Evolutionary conservation across 1,140 invertebrate species (phyloP), one percentile per base, ranked within the genome.

Genomic region (Penaeus vannamei): DNA sequence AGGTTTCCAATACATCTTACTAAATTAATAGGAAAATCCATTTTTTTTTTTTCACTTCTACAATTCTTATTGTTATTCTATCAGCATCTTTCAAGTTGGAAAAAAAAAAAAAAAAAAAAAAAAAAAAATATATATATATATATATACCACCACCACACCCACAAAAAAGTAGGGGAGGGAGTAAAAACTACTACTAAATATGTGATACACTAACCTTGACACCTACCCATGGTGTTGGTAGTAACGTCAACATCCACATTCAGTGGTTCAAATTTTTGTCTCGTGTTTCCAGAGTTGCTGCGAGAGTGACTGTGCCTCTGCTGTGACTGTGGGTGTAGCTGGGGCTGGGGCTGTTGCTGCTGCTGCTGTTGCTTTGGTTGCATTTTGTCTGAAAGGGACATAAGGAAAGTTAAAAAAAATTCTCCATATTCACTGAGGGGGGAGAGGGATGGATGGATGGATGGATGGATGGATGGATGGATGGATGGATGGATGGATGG

Each of bases 171-270:
- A 20, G 60, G 60, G 61, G 66, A 69, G n/a, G 83, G 83, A 36
- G 36, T 42, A 42, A 42, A 42, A 4, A 69, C 36, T 85, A 64
- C 2, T 69, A 64, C 26, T 85, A 64, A 10, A 64, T 69, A 26
- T 60, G 14, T 7, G 66, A 53, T 46, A 85, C 23, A 42, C 83
- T n/a, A 42, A 26, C 23, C 79, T 59, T 81, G 5, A 66, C 61
- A 23, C 85, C 80, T 87, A 90, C 89, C 85, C 85, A 90, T 90
- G 23, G 80, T 86, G 26, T 85, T 86, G 59, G 85, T 77, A n/a
- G 89, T 77, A 23, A 87, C 89, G 32, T 90, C 89, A 19, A 90
- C 72, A 14, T 90, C 89, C 59, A 90, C 72, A 36, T 86, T 90
- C 2, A 90, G 81, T 66, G 89, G 85, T 7, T 90, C 89, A 84